Evolutionary conservation across 2,797 vertebrate species (phyloP).

Genomic region (Liparis tanakae): DNA sequence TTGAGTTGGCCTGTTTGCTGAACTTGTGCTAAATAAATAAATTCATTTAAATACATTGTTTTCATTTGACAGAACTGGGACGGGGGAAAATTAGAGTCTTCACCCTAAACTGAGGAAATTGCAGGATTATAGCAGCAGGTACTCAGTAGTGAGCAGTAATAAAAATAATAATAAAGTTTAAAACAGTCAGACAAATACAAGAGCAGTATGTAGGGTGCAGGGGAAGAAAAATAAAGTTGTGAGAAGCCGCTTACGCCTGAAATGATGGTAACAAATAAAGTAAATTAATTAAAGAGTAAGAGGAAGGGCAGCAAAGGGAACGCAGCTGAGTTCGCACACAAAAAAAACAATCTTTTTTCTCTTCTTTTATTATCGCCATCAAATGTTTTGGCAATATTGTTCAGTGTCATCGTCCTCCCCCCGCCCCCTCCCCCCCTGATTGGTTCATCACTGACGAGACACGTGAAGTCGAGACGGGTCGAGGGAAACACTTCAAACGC

Average conservation of each 20-base stretch:
- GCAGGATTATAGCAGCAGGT: no score
- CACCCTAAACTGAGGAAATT: no score
- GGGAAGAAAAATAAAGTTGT: not conserved
- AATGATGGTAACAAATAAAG: not conserved
- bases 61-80: not conserved
- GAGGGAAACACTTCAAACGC: not conserved
- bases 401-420: slow-evolving; percentile 2
- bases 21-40: not conserved
- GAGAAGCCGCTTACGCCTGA: not conserved
- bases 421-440: not conserved
- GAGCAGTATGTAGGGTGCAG: no score
- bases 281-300: not conserved
- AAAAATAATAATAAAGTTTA: no score
- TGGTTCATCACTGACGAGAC: slow-evolving; percentile 3
- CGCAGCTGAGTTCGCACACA: not conserved
- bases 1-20: not conserved
- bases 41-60: not conserved
- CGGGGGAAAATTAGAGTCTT: no score
- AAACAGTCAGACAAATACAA: no score
- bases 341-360: slow-evolving; percentile 1
- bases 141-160: no score
- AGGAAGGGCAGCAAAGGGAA: not conserved
- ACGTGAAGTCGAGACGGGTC: not conserved
- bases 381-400: slow-evolving; percentile 30
- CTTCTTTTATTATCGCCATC: slow-evolving; percentile 1